Evolutionary conservation across 2,888 invertebrate genomes (phyloP), one percentile per base, ranked within the genome.

Genomic region (Zele albiditarsus): DNA sequence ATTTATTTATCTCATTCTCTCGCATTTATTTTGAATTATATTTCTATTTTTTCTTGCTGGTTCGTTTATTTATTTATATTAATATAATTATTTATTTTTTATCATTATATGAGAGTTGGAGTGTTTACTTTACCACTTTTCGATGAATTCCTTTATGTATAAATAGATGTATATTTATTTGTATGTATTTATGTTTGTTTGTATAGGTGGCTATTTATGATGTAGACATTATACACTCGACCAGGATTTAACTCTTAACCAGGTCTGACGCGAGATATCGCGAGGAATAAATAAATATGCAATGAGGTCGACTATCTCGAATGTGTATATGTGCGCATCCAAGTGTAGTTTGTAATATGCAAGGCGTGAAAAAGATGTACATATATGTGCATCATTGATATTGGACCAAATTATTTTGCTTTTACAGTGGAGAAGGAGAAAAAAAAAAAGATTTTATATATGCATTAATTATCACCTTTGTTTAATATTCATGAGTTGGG

Each of bases 211-310:
- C 12, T 4, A 38, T 38, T 38, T 31, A 33, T 63, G 38, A 31
- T 16, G 38, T 33, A 20, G 6, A 3, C n/a, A 33, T n/a, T 25
- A 33, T 33, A 20, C n/a, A 38, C 20, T 33, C 33, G 63, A 63
- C 33, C 63, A 63, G 38, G 63, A 63, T 63, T 63, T 38, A 33
- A 63, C 10, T 63, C 20, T 63, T 63, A 63, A 63, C 63, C 33
- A 63, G 63, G 33, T 63, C 38, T 63, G 28, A 28, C 28, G n/a
- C 63, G 20, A 16, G 25, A 33, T 38, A 38, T 63, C 3, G 8
- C 23, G 31, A 33, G n/a, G 63, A 63, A 63, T 63, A 33, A 63
- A 20, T 33, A 53, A 33, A 63, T 38, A 63, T 63, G 38, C 38
- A 63, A 63, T 20, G 63, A 63, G 63, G 63, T 63, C 63, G 12